Evolutionary conservation across 2,797 vertebrate genomes (phyloP), one percentile per base, ranked within the genome.

Genomic region (Amblyopsis hoosieri): DNA sequence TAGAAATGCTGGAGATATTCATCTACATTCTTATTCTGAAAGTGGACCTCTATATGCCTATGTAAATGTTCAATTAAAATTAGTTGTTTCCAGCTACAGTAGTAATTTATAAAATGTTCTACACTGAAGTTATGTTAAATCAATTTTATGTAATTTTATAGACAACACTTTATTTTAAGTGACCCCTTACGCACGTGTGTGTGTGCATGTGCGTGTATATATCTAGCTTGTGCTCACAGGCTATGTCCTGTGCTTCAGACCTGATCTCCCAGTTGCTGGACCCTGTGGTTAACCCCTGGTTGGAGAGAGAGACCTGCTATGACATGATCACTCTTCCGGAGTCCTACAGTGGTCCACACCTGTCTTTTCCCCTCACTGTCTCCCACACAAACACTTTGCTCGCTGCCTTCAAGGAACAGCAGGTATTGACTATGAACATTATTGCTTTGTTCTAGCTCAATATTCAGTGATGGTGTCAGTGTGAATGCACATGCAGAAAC

Each of bases 311-410:
- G 15, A 80, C 69, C 59, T 92, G 90, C 19, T 94, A 91, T 77
- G 85, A 93, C 76, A 74, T 76, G 12, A 90, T 97, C 57, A 70
- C 88, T 0, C 81, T 99, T 62, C 92, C 96, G 0, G 87, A 94
- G 23, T 94, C 94, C 0, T 99, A 99, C 80, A 56, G 54, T 0
- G 98, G 98, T 1, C 97, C 97, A 42, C 91, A 85, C 8, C 88
- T 99, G 17, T 92, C 93, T 0, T 99, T 99, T 72, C 98, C 98
- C 13, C 93, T 98, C 65, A 93, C 91, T 0, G 85, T 89, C 67
- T 71, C 89, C 1, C 94, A 97, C 66, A 95, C 94, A 1, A 90
- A 89, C 56, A 55, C 86, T 49, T 94, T 99, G 48, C 90, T 98
- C 75, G 77, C 87, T 14, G 95, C 93, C 48, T 98, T 98, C 83